phyloP scores from a whole-genome alignment of 2,888 invertebrate species.

The Apodemia mormo region DNA sequence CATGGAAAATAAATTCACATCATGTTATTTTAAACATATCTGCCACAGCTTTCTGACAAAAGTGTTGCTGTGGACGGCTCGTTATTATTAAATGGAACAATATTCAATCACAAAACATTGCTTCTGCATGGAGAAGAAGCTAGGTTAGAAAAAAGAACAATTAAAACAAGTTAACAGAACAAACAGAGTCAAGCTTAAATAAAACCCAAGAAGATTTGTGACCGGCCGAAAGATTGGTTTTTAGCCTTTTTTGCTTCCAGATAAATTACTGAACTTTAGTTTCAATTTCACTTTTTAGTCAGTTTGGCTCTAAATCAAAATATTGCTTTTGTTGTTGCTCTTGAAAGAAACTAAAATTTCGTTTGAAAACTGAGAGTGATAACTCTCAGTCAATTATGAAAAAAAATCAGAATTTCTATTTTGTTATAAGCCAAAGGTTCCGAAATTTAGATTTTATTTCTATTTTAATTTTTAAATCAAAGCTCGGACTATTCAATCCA shows the following conservation, averaged over 20 bases:
- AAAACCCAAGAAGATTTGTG: conserved; percentile 28
- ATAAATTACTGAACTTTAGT: neutral
- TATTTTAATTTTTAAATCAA: neutral
- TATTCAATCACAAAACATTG: conserved; percentile 54
- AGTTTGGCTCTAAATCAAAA: neutral
- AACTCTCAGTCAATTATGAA: neutral
- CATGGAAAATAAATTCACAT: neutral
- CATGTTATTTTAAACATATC: conserved; percentile 30
- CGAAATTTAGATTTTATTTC: too few species aligned
- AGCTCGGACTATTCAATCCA: neutral
- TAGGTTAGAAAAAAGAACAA: conserved; percentile 38
- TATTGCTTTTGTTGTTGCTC: neutral
- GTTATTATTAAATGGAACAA: conserved; percentile 18
- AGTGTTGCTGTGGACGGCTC: conserved; percentile 74
- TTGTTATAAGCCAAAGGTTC: neutral
- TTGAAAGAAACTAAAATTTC: neutral
- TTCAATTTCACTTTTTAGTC: too few species aligned
- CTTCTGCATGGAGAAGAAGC: conserved; percentile 76
- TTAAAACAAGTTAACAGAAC: conserved; percentile 40
- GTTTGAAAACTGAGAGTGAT: neutral
- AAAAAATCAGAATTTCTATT: neutral
- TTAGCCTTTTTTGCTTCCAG: neutral
- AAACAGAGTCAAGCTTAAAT: conserved; percentile 28
- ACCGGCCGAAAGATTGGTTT: neutral
- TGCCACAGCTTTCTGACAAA: conserved; percentile 51